Percentiles rank a stretch among this genome's conserved stretches.
Evolutionary conservation across 2,797 vertebrate genomes (phyloP).

Genomic region (Takifugu ocellatus): DNA sequence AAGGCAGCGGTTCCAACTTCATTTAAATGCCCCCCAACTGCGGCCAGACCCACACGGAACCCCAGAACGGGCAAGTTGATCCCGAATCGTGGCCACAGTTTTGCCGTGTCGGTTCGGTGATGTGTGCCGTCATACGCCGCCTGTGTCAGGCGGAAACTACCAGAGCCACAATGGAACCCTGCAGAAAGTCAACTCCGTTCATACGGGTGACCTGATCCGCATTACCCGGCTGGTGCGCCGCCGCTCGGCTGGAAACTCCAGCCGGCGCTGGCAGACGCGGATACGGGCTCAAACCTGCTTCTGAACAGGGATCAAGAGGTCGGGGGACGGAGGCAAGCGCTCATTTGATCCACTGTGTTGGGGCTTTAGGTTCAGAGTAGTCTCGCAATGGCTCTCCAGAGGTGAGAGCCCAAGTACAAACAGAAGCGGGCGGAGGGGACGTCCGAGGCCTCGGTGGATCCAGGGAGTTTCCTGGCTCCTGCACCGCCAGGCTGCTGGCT

Average conservation of each 20-base stretch:
- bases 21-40: constrained; percentile 49
- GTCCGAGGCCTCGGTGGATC: constrained; percentile 64
- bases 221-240: constrained; percentile 34
- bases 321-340: neutral
- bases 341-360: neutral
- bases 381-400: neutral
- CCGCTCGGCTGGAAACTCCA: constrained; percentile 42
- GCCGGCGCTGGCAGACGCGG: constrained; percentile 43
- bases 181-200: constrained; percentile 42
- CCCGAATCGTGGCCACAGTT: neutral
- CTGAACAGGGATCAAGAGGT: neutral
- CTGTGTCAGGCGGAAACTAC: constrained; percentile 1
- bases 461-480: constrained; percentile 72
- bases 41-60: neutral
- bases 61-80: constrained; percentile 14
- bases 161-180: neutral
- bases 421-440: constrained; percentile 6
- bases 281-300: neutral
- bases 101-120: neutral
- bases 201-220: constrained; percentile 38
- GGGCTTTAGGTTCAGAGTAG: neutral
- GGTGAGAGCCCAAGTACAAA: neutral
- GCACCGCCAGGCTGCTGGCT: constrained; percentile 45
- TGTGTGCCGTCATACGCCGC: no score
- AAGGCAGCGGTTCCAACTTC: constrained; percentile 51